Conservation (phyloP, 2,888 invertebrate genomes). For the Pharmacophagus antenor region DNA sequence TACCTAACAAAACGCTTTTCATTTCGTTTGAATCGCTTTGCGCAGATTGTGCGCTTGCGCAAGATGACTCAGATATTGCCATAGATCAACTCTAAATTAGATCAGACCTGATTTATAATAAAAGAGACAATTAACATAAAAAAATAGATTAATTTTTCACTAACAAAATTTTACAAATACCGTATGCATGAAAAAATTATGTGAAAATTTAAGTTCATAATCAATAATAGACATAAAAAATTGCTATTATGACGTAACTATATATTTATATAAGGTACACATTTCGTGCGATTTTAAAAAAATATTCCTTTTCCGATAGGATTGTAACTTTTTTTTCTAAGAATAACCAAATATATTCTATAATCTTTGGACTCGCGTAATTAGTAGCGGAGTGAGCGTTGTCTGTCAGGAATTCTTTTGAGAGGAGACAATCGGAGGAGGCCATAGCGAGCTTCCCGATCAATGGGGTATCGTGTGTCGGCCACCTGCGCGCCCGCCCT, state of each 20-base stretch:
- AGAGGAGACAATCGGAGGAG: constrained; percentile 68
- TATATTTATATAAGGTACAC: no score
- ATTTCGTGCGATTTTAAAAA: no score
- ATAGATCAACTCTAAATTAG: constrained; percentile 25
- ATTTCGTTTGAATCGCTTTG: constrained; percentile 69
- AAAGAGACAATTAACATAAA: no score
- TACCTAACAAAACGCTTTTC: constrained; percentile 76
- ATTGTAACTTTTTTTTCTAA: constrained; percentile 8
- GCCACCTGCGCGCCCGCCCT: constrained; percentile 71
- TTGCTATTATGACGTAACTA: no score
- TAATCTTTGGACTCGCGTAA: constrained; percentile 65
- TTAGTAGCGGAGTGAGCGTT: constrained; percentile 74
- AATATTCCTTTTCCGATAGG: background rate
- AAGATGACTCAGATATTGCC: constrained; percentile 40
- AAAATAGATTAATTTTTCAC: no score
- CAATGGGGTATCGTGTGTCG: constrained; percentile 77
- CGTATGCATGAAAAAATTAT: no score
- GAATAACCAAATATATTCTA: background rate
- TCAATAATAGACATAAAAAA: no score
- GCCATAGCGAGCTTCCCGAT: constrained; percentile 54
- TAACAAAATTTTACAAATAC: no score
- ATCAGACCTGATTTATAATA: constrained; percentile 11
- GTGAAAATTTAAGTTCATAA: no score
- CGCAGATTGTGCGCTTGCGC: constrained; percentile 51
- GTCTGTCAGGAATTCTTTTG: constrained; percentile 77